Evolutionary conservation across 64 coral and sea anemone species (phyloP), one percentile per base, ranked within the genome.

Genomic region (Stichodactyla helianthus): DNA sequence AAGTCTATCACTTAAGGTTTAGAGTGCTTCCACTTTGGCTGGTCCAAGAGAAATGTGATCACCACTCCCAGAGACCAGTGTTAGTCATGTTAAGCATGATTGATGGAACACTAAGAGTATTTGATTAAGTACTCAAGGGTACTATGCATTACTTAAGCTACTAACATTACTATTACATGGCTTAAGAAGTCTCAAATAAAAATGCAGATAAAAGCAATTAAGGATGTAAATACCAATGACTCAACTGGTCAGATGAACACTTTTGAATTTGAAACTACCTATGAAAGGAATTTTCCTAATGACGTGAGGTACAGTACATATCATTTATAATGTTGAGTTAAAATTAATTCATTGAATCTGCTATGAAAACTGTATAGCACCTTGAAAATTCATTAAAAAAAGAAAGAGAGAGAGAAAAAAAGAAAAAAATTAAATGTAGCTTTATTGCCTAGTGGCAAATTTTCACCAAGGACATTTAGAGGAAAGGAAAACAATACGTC

Each of bases 111-210:
- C 68, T 31, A 0, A 23, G 17, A 13, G 68, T 74, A 27, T 74
- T 65, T 7, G 19, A 65, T n/a, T 60, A 60, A 60, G 59, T 60
- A 60, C 18, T 74, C 68, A 74, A 31, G 25, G 22, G 11, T 31
- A 74, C 26, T 74, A 14, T 74, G 23, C 68, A 74, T 74, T 74
- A 74, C 68, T 74, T 74, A 74, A 6, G 27, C 22, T 74, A 74
- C 68, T 74, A 74, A 74, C n/a, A 28, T 74, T 35, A 74, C 68
- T 74, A 31, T 44, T 44, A 74, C 68, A 74, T 35, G 68, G 68
- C 22, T 25, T 70, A 8, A 23, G 19, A 70, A 20, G 22, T 5
- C 22, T 20, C 59, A 62, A 62, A 13, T 31, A 74, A 74, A 28
- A 31, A 28, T 23, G 10, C n/a, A 74, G 22, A 26, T 14, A 74